Percentiles rank a stretch among this genome's conserved stretches.
phyloP scores from a whole-genome alignment of 2,113 vertebrate species.

The Pundamilia nyererei region DNA sequence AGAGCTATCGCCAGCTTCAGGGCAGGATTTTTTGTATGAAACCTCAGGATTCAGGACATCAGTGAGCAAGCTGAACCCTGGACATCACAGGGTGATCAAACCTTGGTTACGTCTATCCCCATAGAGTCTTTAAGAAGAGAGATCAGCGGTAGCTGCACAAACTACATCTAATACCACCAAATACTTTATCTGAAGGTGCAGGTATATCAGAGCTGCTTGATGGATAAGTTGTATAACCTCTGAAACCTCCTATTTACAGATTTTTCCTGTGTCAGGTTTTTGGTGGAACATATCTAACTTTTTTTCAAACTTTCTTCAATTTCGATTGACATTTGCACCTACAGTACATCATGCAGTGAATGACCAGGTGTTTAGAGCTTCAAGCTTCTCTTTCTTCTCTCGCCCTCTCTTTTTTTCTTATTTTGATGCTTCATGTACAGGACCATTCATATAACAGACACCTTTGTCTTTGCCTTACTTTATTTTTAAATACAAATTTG shows the following conservation, averaged over 20 bases:
- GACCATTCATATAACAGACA: neutral
- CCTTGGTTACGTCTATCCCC: neutral
- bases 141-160: neutral
- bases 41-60: slow-evolving; percentile 13
- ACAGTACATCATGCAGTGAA: neutral
- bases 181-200: neutral
- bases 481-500: neutral
- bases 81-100: slow-evolving; percentile 26
- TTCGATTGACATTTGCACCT: neutral
- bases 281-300: neutral
- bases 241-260: neutral
- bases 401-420: neutral
- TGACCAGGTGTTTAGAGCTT: neutral
- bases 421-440: neutral
- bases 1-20: neutral
- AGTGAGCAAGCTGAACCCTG: neutral
- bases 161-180: slow-evolving; percentile 10
- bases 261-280: neutral
- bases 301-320: neutral
- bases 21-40: neutral
- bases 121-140: slow-evolving; percentile 10
- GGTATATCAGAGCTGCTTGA: neutral
- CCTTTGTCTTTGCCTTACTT: neutral
- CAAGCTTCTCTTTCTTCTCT: neutral
- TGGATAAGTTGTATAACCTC: neutral